Evolutionary conservation across 2,888 invertebrate genomes (phyloP).

Genomic region (Copidosoma aretas): DNA sequence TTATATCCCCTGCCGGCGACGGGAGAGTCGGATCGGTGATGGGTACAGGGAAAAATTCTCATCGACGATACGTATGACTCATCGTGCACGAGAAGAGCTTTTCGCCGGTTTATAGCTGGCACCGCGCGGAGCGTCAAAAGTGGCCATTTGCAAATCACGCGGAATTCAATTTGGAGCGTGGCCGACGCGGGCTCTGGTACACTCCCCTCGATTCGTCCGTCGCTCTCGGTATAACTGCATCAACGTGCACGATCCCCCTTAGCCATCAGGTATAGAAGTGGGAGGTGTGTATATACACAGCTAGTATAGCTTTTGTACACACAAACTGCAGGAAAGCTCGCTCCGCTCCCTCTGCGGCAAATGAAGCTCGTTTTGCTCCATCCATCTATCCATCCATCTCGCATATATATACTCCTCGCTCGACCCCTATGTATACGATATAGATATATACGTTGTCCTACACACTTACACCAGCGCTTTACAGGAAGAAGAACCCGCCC

Average conservation of each 20-base stretch:
- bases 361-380: slow-evolving; percentile 38
- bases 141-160: slow-evolving; percentile 37
- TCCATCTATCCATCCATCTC: slow-evolving; percentile 9
- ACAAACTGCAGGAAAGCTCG: neutral
- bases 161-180: slow-evolving; percentile 34
- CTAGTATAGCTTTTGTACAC: no score
- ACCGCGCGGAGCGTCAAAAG: slow-evolving; percentile 32
- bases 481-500: neutral
- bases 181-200: no score
- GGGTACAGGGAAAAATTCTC: slow-evolving; percentile 15
- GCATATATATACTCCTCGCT: slow-evolving; percentile 31
- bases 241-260: no score
- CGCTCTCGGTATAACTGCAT: neutral
- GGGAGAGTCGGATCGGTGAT: no score
- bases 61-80: no score
- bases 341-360: slow-evolving; percentile 27
- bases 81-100: slow-evolving; percentile 18
- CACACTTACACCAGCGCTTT: neutral
- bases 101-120: neutral
- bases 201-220: no score
- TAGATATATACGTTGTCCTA: neutral
- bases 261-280: no score
- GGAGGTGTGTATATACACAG: no score
- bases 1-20: no score
- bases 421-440: neutral